Evolutionary conservation across 1,140 invertebrate species (phyloP), one percentile per base, ranked within the genome.

Genomic region (Brachionus koreanus): DNA sequence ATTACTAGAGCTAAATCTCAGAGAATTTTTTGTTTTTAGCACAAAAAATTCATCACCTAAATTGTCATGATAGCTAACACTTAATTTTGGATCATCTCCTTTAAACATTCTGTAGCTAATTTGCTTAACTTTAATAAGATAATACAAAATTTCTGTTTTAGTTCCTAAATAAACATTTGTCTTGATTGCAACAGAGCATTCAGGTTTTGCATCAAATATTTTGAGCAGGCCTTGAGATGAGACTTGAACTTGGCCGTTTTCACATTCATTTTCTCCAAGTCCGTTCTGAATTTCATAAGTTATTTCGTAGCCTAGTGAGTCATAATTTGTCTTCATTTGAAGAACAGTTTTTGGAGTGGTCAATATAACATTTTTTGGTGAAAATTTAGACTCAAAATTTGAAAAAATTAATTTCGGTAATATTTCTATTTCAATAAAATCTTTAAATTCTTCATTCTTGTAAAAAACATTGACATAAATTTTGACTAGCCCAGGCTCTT

Each of bases 41-140:
- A 29, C 23, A 46, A 23, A 46, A 46, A 74, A 74, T 3, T 74
- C 39, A 46, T 74, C 69, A 12, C 69, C 69, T 16, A 74, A 9
- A 74, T 74, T 46, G 25, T 74, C 69, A 74, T 74, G 69, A 46
- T 74, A 74, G 43, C 69, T 74, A 16, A 74, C 42, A 46, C 69
- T 46, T 12, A 74, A 9, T 33, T 29, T 74, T 2, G 43, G 39
- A 12, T 25, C 37, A 25, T 74, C 39, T 42, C 43, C 23, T 46
- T 12, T 19, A 46, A 74, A 29, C 37, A 74, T 46, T 25, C 19
- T 13, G 25, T 74, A 74, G 16, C 23, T 25, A 25, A 74, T 74
- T 74, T 19, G 7, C 46, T 74, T 74, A 13, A 74, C 23, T 74
- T 74, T 74, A 46, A 74, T 46, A 2, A 74, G 25, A 74, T 74